These are phyloP conservation scores for Dascyllus trimaculatus DNA, from an alignment of 2,113 vertebrate species.

Conservation along the genomic window DNA sequence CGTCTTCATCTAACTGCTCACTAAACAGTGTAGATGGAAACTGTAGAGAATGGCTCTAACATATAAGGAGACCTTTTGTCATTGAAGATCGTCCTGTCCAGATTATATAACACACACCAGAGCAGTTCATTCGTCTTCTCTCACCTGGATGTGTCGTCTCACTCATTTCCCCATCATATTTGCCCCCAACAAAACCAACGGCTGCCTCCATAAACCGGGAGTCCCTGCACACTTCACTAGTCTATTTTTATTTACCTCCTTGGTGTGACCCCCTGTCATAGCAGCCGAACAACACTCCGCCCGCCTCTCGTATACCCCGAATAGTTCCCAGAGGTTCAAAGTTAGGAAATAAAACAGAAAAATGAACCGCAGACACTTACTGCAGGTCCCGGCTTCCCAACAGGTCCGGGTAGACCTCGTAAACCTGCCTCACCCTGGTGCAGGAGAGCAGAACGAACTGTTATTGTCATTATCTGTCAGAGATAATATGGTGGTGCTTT, in stretches of 20 bases:
- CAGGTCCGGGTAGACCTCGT: slow-evolving; percentile 82
- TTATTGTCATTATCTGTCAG: background rate
- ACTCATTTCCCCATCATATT: slow-evolving; percentile 23
- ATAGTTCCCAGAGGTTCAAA: background rate
- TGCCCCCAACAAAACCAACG: slow-evolving; percentile 47
- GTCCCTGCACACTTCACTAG: slow-evolving; percentile 20
- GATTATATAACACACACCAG: background rate
- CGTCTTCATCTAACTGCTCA: too few species aligned
- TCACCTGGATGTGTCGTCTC: background rate
- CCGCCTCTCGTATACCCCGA: background rate
- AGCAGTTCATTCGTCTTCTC: slow-evolving; percentile 23
- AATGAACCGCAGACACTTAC: slow-evolving; percentile 75
- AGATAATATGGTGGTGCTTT: background rate
- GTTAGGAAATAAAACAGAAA: slow-evolving; percentile 7
- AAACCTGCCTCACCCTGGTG: slow-evolving; percentile 87
- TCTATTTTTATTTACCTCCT: slow-evolving; percentile 38
- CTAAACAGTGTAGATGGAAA: background rate
- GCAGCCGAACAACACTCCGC: slow-evolving; percentile 12
- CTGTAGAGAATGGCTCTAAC: background rate
- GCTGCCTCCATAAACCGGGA: slow-evolving; percentile 14
- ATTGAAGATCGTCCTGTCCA: too few species aligned
- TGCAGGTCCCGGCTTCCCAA: slow-evolving; percentile 85
- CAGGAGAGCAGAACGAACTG: background rate
- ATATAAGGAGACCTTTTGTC: too few species aligned
- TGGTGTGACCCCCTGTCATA: slow-evolving; percentile 31